Conservation (phyloP, 2,797 vertebrate species). For the Sebastes minor region DNA sequence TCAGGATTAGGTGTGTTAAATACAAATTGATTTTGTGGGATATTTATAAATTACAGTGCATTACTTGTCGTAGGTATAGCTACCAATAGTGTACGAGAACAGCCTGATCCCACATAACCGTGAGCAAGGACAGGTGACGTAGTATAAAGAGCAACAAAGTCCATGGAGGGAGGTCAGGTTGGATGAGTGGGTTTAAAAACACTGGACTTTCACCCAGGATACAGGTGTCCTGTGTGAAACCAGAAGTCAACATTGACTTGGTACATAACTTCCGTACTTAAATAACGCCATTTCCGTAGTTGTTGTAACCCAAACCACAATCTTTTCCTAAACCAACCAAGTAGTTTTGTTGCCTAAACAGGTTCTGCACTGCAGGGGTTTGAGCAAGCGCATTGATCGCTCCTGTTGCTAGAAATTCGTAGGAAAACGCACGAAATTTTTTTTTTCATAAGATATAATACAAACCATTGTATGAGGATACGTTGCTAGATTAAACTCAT, state of each 20-base stretch:
- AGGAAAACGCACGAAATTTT: background rate
- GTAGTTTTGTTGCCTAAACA: background rate
- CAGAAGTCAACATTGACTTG: background rate
- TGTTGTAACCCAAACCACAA: background rate
- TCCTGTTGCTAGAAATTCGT: background rate
- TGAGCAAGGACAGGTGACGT: background rate
- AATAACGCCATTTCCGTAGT: too few species aligned
- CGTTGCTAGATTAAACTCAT: too few species aligned
- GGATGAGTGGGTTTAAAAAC: background rate
- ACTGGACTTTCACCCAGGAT: background rate
- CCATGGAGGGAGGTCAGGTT: too few species aligned
- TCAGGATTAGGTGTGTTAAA: too few species aligned
- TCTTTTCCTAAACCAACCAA: background rate
- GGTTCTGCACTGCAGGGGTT: background rate
- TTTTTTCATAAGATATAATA: background rate
- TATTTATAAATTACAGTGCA: fast-evolving
- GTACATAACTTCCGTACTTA: background rate
- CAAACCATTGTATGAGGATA: background rate
- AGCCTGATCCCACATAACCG: too few species aligned
- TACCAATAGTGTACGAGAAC: too few species aligned
- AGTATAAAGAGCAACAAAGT: too few species aligned
- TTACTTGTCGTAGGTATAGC: too few species aligned
- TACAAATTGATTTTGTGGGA: too few species aligned
- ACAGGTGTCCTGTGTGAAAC: background rate
- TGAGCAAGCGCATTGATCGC: too few species aligned